A percentile compares a stretch with the other conserved stretches of the same genome.
Evolutionary conservation across 2,888 invertebrate genomes (phyloP).

Genomic region (Diogma glabrata): DNA sequence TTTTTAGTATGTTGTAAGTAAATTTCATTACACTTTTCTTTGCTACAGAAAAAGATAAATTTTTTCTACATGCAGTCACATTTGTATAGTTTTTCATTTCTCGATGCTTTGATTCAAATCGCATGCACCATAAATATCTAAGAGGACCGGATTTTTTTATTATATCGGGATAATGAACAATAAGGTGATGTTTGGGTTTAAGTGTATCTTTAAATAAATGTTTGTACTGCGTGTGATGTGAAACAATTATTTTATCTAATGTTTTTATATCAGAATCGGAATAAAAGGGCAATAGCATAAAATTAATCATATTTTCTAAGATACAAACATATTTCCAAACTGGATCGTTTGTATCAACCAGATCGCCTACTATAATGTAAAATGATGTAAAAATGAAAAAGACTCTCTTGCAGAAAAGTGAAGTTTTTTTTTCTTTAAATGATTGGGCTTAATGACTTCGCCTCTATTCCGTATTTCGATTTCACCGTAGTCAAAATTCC

Average conservation of each 20-base stretch:
- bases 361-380: constrained; percentile 16
- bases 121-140: constrained; percentile 15
- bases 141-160: constrained; percentile 13
- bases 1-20: neutral
- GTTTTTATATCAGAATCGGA: neutral
- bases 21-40: neutral
- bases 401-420: constrained; percentile 16
- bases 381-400: constrained; percentile 14
- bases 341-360: constrained; percentile 14
- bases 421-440: constrained; percentile 15
- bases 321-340: constrained; percentile 12
- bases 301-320: neutral
- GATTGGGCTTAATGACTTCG: constrained; percentile 10
- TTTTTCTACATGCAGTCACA: constrained; percentile 13
- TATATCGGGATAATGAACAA: constrained; percentile 13
- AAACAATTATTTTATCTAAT: neutral
- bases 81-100: constrained; percentile 14
- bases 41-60: constrained; percentile 11
- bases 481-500: constrained; percentile 16
- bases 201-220: constrained; percentile 14
- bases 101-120: constrained; percentile 14
- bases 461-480: constrained; percentile 14
- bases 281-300: neutral
- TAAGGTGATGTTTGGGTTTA: constrained; percentile 16
- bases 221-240: neutral